Conservation (phyloP, 2,888 invertebrate species). For the Cephus sareptanus region DNA sequence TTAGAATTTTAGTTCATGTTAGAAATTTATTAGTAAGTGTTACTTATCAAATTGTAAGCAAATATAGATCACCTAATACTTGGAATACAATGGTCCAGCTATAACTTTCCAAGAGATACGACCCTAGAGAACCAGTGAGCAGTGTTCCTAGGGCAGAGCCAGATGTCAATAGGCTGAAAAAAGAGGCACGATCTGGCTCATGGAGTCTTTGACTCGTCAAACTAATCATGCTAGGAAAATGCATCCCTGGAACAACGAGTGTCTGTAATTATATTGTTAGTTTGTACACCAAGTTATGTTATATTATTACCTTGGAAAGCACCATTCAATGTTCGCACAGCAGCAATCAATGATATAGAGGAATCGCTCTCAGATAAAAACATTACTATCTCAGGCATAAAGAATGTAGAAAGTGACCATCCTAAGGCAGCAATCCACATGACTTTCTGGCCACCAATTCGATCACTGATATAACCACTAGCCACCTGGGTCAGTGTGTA, state of each 20-base stretch:
- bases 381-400: slow-evolving; percentile 70
- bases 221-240: slow-evolving; percentile 78
- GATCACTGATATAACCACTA: slow-evolving; percentile 71
- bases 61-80: slow-evolving; percentile 67
- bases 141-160: slow-evolving; percentile 74
- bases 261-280: neutral
- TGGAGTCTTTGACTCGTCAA: slow-evolving; percentile 74
- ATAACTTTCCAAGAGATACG: slow-evolving; percentile 73
- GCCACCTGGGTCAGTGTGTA: slow-evolving; percentile 75
- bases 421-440: slow-evolving; percentile 73
- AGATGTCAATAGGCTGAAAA: slow-evolving; percentile 75
- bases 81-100: slow-evolving; percentile 77
- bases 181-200: slow-evolving; percentile 74
- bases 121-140: slow-evolving; percentile 75
- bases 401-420: slow-evolving; percentile 70
- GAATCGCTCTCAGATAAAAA: slow-evolving; percentile 65
- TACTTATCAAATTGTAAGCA: neutral
- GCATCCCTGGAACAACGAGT: slow-evolving; percentile 58
- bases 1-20: slow-evolving; percentile 12
- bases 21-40: slow-evolving; percentile 9
- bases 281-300: slow-evolving; percentile 63
- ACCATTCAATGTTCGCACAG: slow-evolving; percentile 73
- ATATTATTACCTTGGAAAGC: slow-evolving; percentile 70
- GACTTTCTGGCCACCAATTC: slow-evolving; percentile 75
- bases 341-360: slow-evolving; percentile 70